phyloP scores from a whole-genome alignment of 2,888 invertebrate species.

The Polylopha cassiicola region DNA sequence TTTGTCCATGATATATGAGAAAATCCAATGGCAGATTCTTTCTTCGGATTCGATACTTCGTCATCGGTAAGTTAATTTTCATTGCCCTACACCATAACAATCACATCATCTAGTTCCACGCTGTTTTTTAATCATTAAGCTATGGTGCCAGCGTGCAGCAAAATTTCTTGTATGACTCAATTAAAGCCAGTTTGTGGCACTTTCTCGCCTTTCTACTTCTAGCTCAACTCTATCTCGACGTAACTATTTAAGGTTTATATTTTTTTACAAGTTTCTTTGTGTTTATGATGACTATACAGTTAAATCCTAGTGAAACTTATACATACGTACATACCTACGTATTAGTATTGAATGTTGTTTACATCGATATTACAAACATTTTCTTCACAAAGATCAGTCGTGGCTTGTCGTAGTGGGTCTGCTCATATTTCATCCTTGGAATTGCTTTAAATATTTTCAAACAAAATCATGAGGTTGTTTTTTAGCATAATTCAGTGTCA shows the following conservation, averaged over 20 bases:
- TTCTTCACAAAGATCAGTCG: constrained; percentile 12
- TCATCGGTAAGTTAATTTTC: constrained; percentile 81
- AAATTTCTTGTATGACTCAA: constrained; percentile 16
- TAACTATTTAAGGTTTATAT: no score
- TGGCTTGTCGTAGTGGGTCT: constrained; percentile 11
- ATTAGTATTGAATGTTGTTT: constrained; percentile 13
- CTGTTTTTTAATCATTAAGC: constrained; percentile 27
- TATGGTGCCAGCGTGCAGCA: constrained; percentile 59
- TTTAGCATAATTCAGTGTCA: background rate
- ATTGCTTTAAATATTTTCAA: constrained; percentile 3
- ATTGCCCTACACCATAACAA: constrained; percentile 31
- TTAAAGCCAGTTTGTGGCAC: constrained; percentile 13
- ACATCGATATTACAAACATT: constrained; percentile 12
- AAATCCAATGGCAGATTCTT: constrained; percentile 89
- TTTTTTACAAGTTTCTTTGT: background rate
- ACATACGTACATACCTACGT: constrained; percentile 15
- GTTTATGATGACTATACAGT: background rate
- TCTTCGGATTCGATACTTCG: constrained; percentile 90
- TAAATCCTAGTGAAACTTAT: constrained; percentile 6
- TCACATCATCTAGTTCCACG: constrained; percentile 37
- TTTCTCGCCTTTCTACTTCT: constrained; percentile 9
- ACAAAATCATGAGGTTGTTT: background rate
- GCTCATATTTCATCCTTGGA: constrained; percentile 17
- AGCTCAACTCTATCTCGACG: background rate
- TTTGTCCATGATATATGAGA: constrained; percentile 79